These are phyloP conservation scores for Diprion similis DNA, from an alignment of 1,140 invertebrate genomes.

Conservation along the genomic window DNA sequence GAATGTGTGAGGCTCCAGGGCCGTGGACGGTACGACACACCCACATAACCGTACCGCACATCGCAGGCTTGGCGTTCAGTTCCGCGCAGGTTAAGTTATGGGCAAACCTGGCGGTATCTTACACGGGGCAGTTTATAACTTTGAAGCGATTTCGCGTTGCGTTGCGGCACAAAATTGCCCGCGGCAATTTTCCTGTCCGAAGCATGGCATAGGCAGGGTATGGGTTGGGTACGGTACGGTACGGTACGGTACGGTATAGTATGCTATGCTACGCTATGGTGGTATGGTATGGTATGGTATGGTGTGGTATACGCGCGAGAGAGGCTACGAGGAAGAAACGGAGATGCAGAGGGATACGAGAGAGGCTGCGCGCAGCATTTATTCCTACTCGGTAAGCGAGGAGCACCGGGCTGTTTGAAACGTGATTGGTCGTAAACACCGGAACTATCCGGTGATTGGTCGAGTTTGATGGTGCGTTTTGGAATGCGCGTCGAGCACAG, in stretches of 20 bases:
- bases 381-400: background rate
- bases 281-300: background rate
- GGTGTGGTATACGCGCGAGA: background rate
- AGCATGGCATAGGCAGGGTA: background rate
- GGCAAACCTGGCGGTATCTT: constrained; percentile 2
- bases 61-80: background rate
- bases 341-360: background rate
- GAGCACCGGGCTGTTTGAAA: background rate
- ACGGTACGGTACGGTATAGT: background rate
- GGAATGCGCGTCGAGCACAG: background rate
- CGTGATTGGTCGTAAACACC: constrained; percentile 19
- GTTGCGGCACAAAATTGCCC: constrained; percentile 4
- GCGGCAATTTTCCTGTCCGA: constrained; percentile 4
- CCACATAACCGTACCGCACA: background rate
- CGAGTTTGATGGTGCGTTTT: constrained; percentile 9
- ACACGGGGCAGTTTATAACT: background rate
- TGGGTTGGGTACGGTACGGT: background rate
- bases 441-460: constrained; percentile 10
- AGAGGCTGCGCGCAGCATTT: background rate
- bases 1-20: too few species aligned
- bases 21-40: too few species aligned
- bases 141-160: constrained; percentile 7
- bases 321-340: background rate
- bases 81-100: background rate
- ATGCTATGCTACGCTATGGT: background rate